phyloP scores from a whole-genome alignment of 2,888 invertebrate species.

The Mycalesis mineus region DNA sequence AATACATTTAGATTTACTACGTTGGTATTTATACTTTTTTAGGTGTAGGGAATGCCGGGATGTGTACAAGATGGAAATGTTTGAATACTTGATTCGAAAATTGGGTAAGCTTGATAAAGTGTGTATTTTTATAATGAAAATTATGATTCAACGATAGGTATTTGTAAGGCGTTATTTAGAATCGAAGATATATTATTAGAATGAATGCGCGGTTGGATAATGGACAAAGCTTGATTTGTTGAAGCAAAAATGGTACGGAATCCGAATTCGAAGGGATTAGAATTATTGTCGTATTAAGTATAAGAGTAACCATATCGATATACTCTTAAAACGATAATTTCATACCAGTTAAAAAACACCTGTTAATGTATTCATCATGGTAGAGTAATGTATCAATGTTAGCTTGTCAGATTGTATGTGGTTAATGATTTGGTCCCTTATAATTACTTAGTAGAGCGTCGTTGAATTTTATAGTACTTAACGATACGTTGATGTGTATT shows the following conservation, averaged over 20 bases:
- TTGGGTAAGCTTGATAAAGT: slow-evolving; percentile 52
- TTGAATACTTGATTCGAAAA: slow-evolving; percentile 36
- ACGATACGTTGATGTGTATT: slow-evolving; percentile 45
- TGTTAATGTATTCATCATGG: slow-evolving; percentile 74
- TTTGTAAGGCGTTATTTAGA: slow-evolving; percentile 68
- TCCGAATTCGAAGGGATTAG: slow-evolving; percentile 60
- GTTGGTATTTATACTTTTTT: slow-evolving; percentile 59
- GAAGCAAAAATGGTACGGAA: slow-evolving; percentile 43
- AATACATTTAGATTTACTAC: slow-evolving; percentile 58
- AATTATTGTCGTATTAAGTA: slow-evolving; percentile 52
- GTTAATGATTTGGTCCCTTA: slow-evolving; percentile 60
- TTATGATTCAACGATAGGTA: slow-evolving; percentile 53
- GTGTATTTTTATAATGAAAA: slow-evolving; percentile 73
- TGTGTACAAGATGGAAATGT: slow-evolving; percentile 48
- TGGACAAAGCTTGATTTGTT: slow-evolving; percentile 45
- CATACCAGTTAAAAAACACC: slow-evolving; percentile 70
- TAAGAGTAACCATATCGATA: slow-evolving; percentile 70
- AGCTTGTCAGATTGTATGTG: slow-evolving; percentile 69
- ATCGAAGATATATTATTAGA: slow-evolving; percentile 49
- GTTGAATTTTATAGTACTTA: slow-evolving; percentile 64
- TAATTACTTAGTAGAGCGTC: slow-evolving; percentile 56
- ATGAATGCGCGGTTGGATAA: slow-evolving; percentile 35
- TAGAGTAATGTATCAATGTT: slow-evolving; percentile 71
- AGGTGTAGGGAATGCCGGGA: slow-evolving; percentile 61
- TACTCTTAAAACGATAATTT: slow-evolving; percentile 57